Percentiles rank a stretch among this genome's conserved stretches.
These are phyloP conservation scores for Manduca sexta DNA, from an alignment of 1,140 invertebrate genomes.

Conservation along the genomic window DNA sequence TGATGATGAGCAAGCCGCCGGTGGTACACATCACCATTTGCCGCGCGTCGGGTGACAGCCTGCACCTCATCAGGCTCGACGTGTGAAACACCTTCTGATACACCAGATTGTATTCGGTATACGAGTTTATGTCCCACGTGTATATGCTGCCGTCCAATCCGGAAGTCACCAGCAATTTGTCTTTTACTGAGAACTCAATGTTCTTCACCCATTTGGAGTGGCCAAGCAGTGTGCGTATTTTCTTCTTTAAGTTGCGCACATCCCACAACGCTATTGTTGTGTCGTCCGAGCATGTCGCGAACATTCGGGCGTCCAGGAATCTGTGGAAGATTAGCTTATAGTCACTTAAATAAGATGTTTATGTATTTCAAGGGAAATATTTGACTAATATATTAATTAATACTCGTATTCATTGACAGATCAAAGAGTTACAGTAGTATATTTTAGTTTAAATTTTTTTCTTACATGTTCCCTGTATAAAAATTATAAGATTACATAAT, in stretches of 20 bases:
- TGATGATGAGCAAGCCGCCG: conserved; percentile 90
- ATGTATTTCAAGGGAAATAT: no score
- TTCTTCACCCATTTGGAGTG: conserved; percentile 98
- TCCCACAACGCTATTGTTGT: conserved; percentile 95
- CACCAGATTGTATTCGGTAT: conserved; percentile 83
- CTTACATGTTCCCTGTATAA: no score
- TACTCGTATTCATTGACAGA: no score
- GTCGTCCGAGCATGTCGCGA: conserved; percentile 96
- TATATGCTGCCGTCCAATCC: conserved; percentile 95
- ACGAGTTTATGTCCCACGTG: conserved; percentile 95
- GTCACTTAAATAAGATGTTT: no score
- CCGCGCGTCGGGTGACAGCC: conserved; percentile 86
- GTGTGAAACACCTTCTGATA: conserved; percentile 89
- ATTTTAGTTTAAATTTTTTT: no score
- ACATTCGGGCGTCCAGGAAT: conserved; percentile 90
- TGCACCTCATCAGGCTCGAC: conserved; percentile 90
- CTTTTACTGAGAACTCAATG: conserved; percentile 92
- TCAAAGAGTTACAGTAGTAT: no score
- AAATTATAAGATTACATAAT: no score
- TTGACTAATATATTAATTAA: no score
- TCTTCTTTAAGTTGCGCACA: conserved; percentile 85
- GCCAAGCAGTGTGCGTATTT: conserved; percentile 84
- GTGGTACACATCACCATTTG: conserved; percentile 94
- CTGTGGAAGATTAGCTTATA: conserved; percentile 55
- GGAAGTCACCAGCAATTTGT: conserved; percentile 90